phyloP scores from a whole-genome alignment of 2,113 vertebrate species.

The Mormyrus iriodes region DNA sequence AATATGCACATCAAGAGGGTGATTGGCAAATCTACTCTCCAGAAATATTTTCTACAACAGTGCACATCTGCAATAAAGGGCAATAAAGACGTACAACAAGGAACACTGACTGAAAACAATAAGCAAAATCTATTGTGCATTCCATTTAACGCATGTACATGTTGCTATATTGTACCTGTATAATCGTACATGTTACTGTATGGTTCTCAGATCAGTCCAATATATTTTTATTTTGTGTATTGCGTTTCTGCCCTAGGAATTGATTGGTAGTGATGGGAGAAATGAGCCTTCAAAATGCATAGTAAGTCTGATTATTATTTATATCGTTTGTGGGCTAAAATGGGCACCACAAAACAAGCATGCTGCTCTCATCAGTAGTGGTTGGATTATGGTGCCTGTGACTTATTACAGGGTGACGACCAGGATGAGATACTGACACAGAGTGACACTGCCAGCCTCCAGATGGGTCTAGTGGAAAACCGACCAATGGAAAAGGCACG shows the following conservation, averaged over 20 bases:
- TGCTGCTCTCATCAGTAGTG: not conserved
- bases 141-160: conserved; percentile 5
- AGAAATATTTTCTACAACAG: not conserved
- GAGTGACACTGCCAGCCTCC: not conserved
- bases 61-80: not conserved
- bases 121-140: not conserved
- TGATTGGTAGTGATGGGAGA: not conserved
- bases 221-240: not conserved
- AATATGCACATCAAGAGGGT: not conserved
- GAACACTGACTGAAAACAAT: not conserved
- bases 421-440: not conserved
- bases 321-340: not conserved
- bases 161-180: not conserved
- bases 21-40: not conserved
- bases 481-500: conserved; percentile 9
- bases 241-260: not conserved
- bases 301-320: not conserved
- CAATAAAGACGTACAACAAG: not conserved
- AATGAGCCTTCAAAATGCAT: not conserved
- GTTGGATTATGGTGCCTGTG: not conserved
- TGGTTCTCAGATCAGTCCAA: not conserved
- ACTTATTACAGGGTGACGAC: not conserved
- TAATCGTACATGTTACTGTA: not conserved
- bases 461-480: not conserved
- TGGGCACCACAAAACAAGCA: not conserved